phyloP scores from a whole-genome alignment of 2,113 vertebrate genomes.

The Pteropus alecto region DNA sequence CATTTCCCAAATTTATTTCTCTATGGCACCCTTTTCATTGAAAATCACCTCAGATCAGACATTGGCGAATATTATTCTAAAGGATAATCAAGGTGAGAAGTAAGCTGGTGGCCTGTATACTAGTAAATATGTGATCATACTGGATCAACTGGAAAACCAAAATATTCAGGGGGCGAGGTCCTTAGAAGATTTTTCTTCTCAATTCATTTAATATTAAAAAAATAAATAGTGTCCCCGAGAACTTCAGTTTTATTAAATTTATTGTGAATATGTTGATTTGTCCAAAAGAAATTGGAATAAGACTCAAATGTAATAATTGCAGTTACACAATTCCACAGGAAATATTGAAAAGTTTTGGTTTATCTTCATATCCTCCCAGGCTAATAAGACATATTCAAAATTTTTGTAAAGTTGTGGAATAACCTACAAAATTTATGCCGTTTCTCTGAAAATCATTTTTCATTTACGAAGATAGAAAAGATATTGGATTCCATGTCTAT shows the following conservation, averaged over 20 bases:
- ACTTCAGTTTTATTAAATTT: neutral
- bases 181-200: neutral
- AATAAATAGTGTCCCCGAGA: neutral
- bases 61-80: neutral
- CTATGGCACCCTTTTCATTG: neutral
- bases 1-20: neutral
- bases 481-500: neutral
- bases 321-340: neutral
- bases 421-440: neutral
- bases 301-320: neutral
- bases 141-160: neutral
- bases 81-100: neutral
- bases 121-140: neutral
- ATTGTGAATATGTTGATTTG: neutral
- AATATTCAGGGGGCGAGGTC: neutral
- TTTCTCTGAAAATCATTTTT: neutral
- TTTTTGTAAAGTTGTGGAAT: neutral
- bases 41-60: neutral
- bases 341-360: neutral
- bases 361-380: neutral
- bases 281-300: neutral
- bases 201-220: neutral
- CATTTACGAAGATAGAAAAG: neutral
- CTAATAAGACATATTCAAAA: neutral
- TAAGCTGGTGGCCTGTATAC: neutral